phyloP scores from a whole-genome alignment of 2,888 invertebrate species.

The Abrostola triplasia region DNA sequence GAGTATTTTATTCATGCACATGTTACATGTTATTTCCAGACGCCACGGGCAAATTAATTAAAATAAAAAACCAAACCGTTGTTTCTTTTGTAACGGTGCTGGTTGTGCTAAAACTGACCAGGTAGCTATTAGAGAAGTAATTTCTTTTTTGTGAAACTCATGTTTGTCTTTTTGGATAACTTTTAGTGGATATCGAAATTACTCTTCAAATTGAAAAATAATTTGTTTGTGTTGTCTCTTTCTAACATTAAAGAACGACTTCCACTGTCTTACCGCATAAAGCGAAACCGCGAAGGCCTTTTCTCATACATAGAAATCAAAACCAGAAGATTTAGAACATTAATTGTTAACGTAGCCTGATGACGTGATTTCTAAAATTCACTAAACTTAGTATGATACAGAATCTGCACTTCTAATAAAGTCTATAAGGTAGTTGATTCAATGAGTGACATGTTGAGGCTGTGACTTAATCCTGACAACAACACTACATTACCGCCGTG shows the following conservation, averaged over 20 bases:
- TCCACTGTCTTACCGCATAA: background rate
- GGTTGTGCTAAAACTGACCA: slow-evolving; percentile 53
- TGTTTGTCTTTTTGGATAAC: slow-evolving; percentile 51
- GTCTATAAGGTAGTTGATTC: background rate
- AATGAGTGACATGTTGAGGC: background rate
- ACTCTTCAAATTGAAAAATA: slow-evolving; percentile 61
- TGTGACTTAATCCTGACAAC: slow-evolving; percentile 1
- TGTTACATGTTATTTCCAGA: slow-evolving; percentile 24
- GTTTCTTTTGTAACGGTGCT: slow-evolving; percentile 46
- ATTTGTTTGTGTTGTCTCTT: slow-evolving; percentile 57
- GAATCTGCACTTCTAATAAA: background rate
- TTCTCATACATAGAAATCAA: too few relatives aligned
- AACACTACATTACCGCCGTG: slow-evolving; percentile 16
- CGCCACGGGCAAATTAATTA: slow-evolving; percentile 50
- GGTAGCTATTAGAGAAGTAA: slow-evolving; percentile 54
- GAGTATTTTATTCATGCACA: slow-evolving; percentile 34
- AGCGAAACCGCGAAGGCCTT: too few relatives aligned
- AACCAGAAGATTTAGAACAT: too few relatives aligned
- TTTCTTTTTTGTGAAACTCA: slow-evolving; percentile 60
- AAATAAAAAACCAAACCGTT: slow-evolving; percentile 48
- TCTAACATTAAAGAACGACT: slow-evolving; percentile 36
- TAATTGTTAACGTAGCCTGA: too few relatives aligned
- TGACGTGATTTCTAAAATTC: too few relatives aligned
- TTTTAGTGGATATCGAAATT: slow-evolving; percentile 62
- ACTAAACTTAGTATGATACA: too few relatives aligned